Conservation (phyloP, 2,113 vertebrate genomes). For the Neolamprologus tretocephalus region DNA sequence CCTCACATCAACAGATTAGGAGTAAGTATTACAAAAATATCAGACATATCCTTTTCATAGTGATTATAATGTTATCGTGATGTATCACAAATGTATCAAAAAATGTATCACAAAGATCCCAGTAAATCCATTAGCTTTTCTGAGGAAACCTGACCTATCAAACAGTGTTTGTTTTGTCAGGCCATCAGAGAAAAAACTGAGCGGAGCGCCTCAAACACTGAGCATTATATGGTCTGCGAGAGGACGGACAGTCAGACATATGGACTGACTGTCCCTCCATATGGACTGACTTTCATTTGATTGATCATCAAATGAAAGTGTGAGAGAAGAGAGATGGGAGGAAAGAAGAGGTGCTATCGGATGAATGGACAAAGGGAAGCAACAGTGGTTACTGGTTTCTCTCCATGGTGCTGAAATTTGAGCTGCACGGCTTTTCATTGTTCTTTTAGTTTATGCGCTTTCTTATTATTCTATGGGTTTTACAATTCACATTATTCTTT, state of each 20-base stretch:
- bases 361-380: neutral
- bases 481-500: neutral
- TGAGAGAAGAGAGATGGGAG: neutral
- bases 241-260: neutral
- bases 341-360: neutral
- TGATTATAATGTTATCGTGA: neutral
- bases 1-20: neutral
- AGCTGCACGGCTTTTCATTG: neutral
- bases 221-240: neutral
- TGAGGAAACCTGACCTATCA: neutral
- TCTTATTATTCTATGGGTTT: neutral
- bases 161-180: neutral
- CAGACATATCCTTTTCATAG: neutral
- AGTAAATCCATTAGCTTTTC: neutral
- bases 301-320: neutral
- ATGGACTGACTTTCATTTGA: neutral
- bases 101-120: neutral
- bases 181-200: neutral
- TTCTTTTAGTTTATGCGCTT: neutral
- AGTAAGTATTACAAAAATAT: neutral
- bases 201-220: neutral
- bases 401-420: constrained; percentile 48
- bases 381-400: neutral
- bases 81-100: neutral
- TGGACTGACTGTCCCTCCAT: neutral